phyloP scores from a whole-genome alignment of 2,888 invertebrate species.

The Caenorhabditis panamensis region DNA sequence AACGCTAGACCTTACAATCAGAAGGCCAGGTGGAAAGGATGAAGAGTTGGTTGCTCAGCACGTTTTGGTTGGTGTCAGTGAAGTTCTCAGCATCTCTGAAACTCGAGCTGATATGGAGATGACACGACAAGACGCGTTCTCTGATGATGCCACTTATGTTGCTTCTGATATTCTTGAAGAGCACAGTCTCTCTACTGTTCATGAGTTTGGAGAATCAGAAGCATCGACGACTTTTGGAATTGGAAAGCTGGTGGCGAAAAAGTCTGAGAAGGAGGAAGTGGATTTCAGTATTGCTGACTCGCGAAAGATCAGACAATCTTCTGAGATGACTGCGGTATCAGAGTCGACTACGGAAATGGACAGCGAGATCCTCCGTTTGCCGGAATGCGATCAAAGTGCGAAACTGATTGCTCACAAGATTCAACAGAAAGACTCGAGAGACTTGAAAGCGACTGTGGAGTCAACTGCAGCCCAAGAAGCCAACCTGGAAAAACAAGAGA shows the following conservation, averaged over 20 bases:
- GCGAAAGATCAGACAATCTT: conserved; percentile 40
- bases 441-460: conserved; percentile 50
- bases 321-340: conserved; percentile 45
- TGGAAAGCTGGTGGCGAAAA: conserved; percentile 50
- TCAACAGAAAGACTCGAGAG: conserved; percentile 40
- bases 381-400: conserved; percentile 63
- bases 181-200: conserved; percentile 50
- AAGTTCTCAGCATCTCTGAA: conserved; percentile 40
- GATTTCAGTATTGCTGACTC: conserved; percentile 54
- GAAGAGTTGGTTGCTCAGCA: conserved; percentile 44
- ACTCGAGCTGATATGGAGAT: conserved; percentile 58
- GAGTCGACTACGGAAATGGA: conserved; percentile 60
- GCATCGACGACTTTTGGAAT: conserved; percentile 46
- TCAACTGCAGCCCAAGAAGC: conserved; percentile 29
- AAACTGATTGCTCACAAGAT: conserved; percentile 43
- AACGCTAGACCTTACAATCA: conserved; percentile 63
- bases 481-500: conserved; percentile 31
- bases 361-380: conserved; percentile 59
- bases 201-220: conserved; percentile 65
- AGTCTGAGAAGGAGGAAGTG: conserved; percentile 58
- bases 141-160: conserved; percentile 59
- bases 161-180: conserved; percentile 62
- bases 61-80: conserved; percentile 18
- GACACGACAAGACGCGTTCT: conserved; percentile 40
- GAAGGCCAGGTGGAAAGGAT: conserved; percentile 44